These are phyloP conservation scores for Cochlearius cochlearius DNA, from an alignment of 2,113 vertebrate species.

Conservation along the genomic window DNA sequence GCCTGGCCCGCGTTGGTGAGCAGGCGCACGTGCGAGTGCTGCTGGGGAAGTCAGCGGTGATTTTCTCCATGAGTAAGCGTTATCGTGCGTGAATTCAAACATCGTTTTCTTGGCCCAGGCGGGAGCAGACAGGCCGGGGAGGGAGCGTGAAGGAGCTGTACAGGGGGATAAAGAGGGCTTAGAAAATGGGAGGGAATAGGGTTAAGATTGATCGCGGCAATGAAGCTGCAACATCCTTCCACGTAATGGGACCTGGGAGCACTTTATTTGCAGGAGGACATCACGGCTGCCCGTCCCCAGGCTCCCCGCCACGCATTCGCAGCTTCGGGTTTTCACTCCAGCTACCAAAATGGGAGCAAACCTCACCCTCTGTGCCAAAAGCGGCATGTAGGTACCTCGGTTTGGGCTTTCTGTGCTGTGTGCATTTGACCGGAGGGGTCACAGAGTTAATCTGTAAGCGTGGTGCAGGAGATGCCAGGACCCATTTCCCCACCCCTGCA, in stretches of 20 bases:
- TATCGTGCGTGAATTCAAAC: not conserved
- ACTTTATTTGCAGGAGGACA: not conserved
- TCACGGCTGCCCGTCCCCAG: accelerated
- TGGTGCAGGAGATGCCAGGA: not conserved
- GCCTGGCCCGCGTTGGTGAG: accelerated
- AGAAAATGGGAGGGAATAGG: not conserved
- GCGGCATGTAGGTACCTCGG: not conserved
- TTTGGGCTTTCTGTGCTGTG: not conserved
- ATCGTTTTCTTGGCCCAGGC: not conserved
- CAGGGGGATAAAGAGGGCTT: not conserved
- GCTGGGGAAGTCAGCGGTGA: not conserved
- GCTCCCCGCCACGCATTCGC: not conserved
- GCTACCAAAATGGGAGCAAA: not conserved
- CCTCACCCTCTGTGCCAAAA: not conserved
- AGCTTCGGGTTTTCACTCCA: not conserved
- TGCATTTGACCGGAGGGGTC: not conserved
- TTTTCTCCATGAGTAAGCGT: slow-evolving; percentile 34
- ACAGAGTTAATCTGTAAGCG: not conserved
- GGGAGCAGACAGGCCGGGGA: not conserved
- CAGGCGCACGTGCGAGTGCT: not conserved
- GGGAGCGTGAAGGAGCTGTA: not conserved
- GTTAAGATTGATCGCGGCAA: not conserved
- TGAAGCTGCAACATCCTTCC: not conserved
- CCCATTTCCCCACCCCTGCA: not conserved
- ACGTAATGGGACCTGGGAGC: not conserved